Conservation (phyloP, 1,140 invertebrate species). For the Nasonia longicornis region DNA sequence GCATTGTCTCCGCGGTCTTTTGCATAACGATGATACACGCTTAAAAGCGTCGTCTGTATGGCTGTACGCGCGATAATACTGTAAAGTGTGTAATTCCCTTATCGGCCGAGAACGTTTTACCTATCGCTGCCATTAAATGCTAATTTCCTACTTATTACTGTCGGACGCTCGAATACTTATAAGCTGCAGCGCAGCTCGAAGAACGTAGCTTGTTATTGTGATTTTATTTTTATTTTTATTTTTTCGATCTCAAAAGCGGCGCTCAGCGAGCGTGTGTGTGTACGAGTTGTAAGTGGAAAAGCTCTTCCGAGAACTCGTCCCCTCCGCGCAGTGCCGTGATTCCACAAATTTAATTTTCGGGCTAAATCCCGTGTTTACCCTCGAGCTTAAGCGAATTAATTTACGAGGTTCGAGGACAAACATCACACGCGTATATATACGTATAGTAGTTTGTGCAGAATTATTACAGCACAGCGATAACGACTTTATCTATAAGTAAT, state of each 20-base stretch:
- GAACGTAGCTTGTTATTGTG: neutral
- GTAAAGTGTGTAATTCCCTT: constrained; percentile 46
- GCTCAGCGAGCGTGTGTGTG: neutral
- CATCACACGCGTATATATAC: too few species aligned
- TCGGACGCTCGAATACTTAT: constrained; percentile 6
- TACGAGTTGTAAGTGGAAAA: too few species aligned
- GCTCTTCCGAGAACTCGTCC: too few species aligned
- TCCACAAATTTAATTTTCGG: too few species aligned
- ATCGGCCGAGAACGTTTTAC: constrained; percentile 57
- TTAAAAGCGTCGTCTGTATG: neutral
- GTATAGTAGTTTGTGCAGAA: too few species aligned
- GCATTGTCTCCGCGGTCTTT: neutral
- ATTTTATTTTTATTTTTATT: too few species aligned
- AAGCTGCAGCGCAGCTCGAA: neutral
- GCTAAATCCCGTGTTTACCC: too few species aligned
- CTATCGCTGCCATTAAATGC: constrained; percentile 61
- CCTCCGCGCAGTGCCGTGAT: too few species aligned
- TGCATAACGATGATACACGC: neutral
- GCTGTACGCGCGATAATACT: neutral
- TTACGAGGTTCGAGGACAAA: too few species aligned
- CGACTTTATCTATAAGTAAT: too few species aligned
- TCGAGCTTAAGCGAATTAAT: too few species aligned
- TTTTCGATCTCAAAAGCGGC: neutral
- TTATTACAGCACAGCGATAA: too few species aligned
- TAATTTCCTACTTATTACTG: constrained; percentile 62